Evolutionary conservation across 2,888 invertebrate genomes (phyloP).

Genomic region (Trissoscelio sp.): DNA sequence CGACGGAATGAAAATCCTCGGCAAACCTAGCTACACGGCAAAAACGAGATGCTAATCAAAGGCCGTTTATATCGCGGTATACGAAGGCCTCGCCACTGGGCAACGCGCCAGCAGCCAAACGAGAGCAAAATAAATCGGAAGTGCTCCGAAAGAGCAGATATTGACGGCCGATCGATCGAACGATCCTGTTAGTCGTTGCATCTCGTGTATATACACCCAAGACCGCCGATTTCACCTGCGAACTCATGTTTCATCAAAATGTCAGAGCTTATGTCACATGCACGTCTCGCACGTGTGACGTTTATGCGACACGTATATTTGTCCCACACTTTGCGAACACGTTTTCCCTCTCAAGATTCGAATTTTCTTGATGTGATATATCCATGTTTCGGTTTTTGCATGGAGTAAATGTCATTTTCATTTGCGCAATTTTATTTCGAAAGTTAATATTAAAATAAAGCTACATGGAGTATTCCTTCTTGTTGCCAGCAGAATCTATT

Average conservation of each 20-base stretch:
- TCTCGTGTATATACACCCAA: neutral
- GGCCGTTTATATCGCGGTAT: conserved; percentile 74
- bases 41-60: conserved; percentile 80
- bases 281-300: neutral
- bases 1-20: conserved; percentile 75
- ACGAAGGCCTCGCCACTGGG: conserved; percentile 59
- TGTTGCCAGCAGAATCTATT: no score
- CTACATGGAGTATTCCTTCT: no score
- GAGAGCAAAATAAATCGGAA: conserved; percentile 68
- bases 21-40: conserved; percentile 77
- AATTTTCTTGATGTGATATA: no score
- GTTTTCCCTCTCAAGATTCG: neutral
- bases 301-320: conserved; percentile 4
- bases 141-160: conserved; percentile 40
- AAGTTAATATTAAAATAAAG: no score
- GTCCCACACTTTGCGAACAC: conserved; percentile 2
- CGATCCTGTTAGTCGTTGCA: conserved; percentile 22
- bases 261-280: conserved; percentile 10
- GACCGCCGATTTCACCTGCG: conserved; percentile 29
- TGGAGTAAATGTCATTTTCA: no score
- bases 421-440: no score
- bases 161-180: conserved; percentile 43
- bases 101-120: conserved; percentile 57
- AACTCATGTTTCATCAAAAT: conserved; percentile 24
- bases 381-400: no score